Evolutionary conservation across 2,797 vertebrate genomes (phyloP).

Genomic region (Acanthurus tractus): DNA sequence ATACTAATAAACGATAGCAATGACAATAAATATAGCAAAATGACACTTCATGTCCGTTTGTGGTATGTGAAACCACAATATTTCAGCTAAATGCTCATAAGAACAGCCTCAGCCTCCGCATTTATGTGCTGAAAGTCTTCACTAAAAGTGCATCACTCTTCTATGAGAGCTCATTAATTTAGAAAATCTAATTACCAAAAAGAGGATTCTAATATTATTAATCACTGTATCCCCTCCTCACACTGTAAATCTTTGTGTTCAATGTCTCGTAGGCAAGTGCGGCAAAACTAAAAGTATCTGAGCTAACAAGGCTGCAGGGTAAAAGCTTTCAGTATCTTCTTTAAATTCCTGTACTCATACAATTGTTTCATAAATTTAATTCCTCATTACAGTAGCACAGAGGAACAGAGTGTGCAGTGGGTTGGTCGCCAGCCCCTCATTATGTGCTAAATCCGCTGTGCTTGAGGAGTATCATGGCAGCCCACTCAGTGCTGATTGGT

Average conservation of each 20-base stretch:
- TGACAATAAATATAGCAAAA: too few species aligned
- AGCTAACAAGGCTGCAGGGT: background rate
- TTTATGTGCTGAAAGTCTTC: constrained; percentile 11
- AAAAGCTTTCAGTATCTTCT: constrained; percentile 8
- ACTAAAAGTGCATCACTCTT: background rate
- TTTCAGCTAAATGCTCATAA: background rate
- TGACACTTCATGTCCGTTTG: background rate
- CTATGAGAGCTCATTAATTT: constrained; percentile 1
- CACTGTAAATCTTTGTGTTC: background rate
- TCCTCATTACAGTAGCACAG: constrained; percentile 42
- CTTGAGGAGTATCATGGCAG: constrained; percentile 51
- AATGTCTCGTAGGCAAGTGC: background rate
- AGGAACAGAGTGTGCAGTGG: constrained; percentile 30
- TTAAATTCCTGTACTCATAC: background rate
- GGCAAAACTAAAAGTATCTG: background rate
- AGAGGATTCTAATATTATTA: background rate
- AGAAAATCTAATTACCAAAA: too few species aligned
- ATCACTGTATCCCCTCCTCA: constrained; percentile 2
- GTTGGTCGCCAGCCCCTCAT: constrained; percentile 57
- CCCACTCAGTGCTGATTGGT: constrained; percentile 65
- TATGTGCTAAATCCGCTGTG: constrained; percentile 59
- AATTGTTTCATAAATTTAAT: constrained; percentile 15
- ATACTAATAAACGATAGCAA: too few species aligned
- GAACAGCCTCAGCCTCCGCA: background rate
- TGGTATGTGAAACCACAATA: background rate